Percentiles rank a stretch among this genome's conserved stretches.
These are phyloP conservation scores for Drosophila saltans DNA, from an alignment of 1,140 invertebrate species.

Conservation along the genomic window DNA sequence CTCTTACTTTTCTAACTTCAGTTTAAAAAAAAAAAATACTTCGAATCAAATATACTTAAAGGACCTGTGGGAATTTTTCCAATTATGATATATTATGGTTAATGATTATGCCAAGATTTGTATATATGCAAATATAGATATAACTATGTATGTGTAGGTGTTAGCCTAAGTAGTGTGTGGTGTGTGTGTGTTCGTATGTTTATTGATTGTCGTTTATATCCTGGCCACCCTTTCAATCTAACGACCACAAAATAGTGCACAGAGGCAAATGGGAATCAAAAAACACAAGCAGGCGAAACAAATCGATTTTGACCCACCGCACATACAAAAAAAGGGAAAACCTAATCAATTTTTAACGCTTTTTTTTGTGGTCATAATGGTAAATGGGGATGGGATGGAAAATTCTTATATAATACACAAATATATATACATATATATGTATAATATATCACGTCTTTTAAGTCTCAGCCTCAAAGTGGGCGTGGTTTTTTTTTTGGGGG, in stretches of 20 bases:
- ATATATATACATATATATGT: constrained; percentile 2
- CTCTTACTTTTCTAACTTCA: too few species aligned
- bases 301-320: constrained; percentile 54
- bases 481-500: constrained; percentile 29
- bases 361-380: constrained; percentile 55
- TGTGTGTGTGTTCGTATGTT: too few species aligned
- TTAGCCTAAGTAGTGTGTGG: too few species aligned
- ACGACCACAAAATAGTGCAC: constrained; percentile 22
- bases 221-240: background rate
- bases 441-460: constrained; percentile 1
- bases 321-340: constrained; percentile 35
- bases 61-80: too few species aligned
- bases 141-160: too few species aligned
- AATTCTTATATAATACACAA: constrained; percentile 21
- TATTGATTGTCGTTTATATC: background rate
- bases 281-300: constrained; percentile 58
- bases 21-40: too few species aligned
- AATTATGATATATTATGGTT: too few species aligned
- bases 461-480: constrained; percentile 30
- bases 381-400: constrained; percentile 1
- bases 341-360: constrained; percentile 66
- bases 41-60: too few species aligned
- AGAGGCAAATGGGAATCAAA: constrained; percentile 49
- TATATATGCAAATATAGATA: too few species aligned
- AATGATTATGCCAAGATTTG: too few species aligned